Evolutionary conservation across 2,113 vertebrate species (phyloP).

Genomic region (Terrapene triunguis): DNA sequence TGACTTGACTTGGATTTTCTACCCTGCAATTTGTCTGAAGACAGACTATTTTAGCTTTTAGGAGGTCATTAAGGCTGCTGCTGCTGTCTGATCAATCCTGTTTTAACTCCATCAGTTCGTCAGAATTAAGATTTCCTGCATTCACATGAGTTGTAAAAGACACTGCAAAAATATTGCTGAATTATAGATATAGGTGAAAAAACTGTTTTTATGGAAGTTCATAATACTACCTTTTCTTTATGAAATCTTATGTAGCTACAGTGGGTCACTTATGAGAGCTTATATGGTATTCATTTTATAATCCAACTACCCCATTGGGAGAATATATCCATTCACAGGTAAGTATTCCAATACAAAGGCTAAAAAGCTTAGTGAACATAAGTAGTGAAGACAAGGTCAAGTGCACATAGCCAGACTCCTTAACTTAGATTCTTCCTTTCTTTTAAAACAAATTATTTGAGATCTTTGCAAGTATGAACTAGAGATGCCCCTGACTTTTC

Average conservation of each 20-base stretch:
- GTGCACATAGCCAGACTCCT: fast-evolving
- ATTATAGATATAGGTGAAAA: neutral
- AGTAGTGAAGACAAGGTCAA: neutral
- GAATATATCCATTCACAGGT: neutral
- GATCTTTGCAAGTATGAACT: neutral
- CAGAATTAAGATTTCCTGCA: neutral
- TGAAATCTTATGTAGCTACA: neutral
- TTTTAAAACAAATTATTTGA: neutral
- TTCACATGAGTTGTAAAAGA: neutral
- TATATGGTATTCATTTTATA: neutral
- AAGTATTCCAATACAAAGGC: fast-evolving
- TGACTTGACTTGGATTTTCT: neutral
- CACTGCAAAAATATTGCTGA: neutral
- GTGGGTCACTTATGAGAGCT: neutral
- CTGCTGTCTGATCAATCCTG: neutral
- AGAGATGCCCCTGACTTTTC: neutral
- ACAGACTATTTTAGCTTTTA: neutral
- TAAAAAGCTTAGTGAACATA: neutral
- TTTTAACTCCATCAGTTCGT: neutral
- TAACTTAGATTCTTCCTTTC: neutral
- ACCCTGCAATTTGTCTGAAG: neutral
- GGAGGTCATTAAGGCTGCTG: neutral
- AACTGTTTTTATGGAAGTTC: neutral
- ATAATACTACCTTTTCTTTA: neutral
- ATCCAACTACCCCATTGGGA: neutral